These are phyloP conservation scores for Seladonia tumulorum DNA, from an alignment of 2,888 invertebrate genomes.

Conservation along the genomic window DNA sequence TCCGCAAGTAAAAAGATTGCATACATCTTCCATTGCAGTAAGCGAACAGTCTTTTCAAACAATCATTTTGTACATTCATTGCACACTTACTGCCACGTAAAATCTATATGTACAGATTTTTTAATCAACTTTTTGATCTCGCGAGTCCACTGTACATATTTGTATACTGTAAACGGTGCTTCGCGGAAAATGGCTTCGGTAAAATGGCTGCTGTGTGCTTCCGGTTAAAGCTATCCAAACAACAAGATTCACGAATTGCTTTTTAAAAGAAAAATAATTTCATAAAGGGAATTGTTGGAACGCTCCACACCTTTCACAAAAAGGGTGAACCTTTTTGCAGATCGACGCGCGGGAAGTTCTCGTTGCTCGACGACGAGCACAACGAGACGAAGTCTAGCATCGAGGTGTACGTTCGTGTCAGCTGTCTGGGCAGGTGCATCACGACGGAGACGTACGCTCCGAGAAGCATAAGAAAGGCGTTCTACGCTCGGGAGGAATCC, in stretches of 20 bases:
- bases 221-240: neutral
- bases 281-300: neutral
- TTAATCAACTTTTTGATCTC: neutral
- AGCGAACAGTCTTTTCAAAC: neutral
- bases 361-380: conserved; percentile 67
- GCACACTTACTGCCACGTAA: neutral
- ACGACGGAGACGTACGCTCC: conserved; percentile 75
- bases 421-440: conserved; percentile 76
- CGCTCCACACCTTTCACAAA: neutral
- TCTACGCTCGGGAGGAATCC: conserved; percentile 75
- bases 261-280: neutral
- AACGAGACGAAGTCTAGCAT: conserved; percentile 62
- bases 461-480: conserved; percentile 46
- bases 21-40: too few species aligned
- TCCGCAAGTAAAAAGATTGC: too few species aligned
- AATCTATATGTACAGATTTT: neutral
- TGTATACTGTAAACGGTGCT: neutral
- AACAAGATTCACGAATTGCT: neutral
- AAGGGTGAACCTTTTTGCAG: conserved; percentile 55
- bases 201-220: neutral
- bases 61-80: neutral
- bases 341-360: conserved; percentile 73
- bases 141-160: neutral
- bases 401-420: conserved; percentile 76
- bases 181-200: neutral